Conservation (phyloP, 2,888 invertebrate species). For the Leptinotarsa juncta region DNA sequence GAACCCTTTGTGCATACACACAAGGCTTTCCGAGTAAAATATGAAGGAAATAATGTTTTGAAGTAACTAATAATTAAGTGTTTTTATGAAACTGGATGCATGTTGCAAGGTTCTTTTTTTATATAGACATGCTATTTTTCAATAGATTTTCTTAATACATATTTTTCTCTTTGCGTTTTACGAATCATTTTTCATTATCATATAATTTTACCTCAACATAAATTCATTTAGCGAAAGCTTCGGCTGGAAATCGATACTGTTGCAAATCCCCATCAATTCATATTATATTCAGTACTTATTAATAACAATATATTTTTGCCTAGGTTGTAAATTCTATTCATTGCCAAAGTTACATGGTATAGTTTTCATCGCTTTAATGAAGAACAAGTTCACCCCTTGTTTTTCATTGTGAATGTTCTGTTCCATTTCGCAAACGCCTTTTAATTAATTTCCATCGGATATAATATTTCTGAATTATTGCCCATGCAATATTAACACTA, state of each 20-base stretch:
- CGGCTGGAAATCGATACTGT: no score
- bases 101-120: no score
- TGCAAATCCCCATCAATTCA: background rate
- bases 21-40: no score
- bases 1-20: background rate
- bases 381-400: background rate
- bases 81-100: no score
- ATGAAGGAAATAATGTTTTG: no score
- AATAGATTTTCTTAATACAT: no score
- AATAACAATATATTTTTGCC: background rate
- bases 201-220: no score
- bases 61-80: no score
- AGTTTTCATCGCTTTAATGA: background rate
- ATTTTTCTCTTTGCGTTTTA: no score
- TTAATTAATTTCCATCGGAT: conserved; percentile 3
- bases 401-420: background rate
- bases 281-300: background rate
- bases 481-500: background rate
- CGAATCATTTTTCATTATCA: no score
- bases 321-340: background rate
- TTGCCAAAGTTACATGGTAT: background rate
- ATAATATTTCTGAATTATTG: background rate
- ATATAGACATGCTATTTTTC: no score
- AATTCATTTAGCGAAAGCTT: no score
- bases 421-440: background rate